Percentiles rank a stretch among this genome's conserved stretches.
These are phyloP conservation scores for Hirtodrosophila alboralis DNA, from an alignment of 2,888 invertebrate species.

Conservation along the genomic window DNA sequence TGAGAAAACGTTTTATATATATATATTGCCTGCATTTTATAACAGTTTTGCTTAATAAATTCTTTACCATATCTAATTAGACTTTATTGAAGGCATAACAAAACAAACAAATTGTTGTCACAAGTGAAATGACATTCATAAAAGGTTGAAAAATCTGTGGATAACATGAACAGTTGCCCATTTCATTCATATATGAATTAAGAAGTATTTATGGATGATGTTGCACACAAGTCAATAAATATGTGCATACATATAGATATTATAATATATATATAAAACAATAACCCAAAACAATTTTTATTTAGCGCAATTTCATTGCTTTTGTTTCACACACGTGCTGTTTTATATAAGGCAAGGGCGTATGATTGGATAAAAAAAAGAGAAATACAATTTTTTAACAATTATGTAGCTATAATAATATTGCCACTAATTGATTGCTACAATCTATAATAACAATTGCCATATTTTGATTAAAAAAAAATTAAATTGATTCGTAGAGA, in stretches of 20 bases:
- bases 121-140: slow-evolving; percentile 42
- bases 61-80: slow-evolving; percentile 19
- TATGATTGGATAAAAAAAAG: no score
- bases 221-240: slow-evolving; percentile 2
- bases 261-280: slow-evolving; percentile 8
- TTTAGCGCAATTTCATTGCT: slow-evolving; percentile 3
- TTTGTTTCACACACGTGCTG: no score
- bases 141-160: slow-evolving; percentile 10
- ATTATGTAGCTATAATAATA: no score
- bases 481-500: no score
- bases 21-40: slow-evolving; percentile 18
- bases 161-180: neutral
- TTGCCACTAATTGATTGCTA: no score
- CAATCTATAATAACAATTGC: no score
- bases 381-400: no score
- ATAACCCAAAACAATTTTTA: slow-evolving; percentile 1
- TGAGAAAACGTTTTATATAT: neutral
- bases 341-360: no score
- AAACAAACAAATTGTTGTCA: slow-evolving; percentile 21
- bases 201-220: slow-evolving; percentile 8
- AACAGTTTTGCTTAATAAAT: slow-evolving; percentile 28
- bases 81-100: slow-evolving; percentile 19
- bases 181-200: slow-evolving; percentile 5
- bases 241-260: slow-evolving; percentile 3
- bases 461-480: no score